phyloP scores from a whole-genome alignment of 1,140 invertebrate species.

The Drosophila tristis region DNA sequence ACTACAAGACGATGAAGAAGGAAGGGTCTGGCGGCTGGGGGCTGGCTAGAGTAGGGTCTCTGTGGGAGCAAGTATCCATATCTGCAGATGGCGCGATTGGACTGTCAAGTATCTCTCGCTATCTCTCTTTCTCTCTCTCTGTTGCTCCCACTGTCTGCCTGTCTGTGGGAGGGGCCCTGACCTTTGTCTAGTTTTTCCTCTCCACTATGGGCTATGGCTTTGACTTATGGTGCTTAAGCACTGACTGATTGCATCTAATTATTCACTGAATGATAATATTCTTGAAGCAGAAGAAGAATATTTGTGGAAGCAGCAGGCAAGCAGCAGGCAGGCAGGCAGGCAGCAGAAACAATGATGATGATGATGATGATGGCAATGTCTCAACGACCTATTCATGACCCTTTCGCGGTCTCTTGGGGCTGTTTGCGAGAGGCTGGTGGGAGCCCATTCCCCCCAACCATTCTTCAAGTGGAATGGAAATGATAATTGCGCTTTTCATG shows the following conservation, averaged over 20 bases:
- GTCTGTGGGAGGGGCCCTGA: conserved; percentile 25
- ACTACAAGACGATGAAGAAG: conserved; percentile 10
- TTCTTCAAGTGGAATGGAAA: conserved; percentile 55
- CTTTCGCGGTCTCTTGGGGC: conserved; percentile 65
- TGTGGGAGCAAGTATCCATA: conserved; percentile 48
- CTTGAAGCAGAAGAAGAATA: conserved; percentile 42
- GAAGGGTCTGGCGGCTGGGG: background rate
- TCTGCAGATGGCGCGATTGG: conserved; percentile 60
- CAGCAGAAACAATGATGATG: conserved; percentile 18
- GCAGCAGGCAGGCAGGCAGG: conserved; percentile 2
- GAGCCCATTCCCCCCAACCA: conserved; percentile 14
- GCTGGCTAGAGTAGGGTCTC: conserved; percentile 22
- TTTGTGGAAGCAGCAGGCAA: conserved; percentile 39
- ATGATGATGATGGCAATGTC: conserved; percentile 67
- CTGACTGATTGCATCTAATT: conserved; percentile 83
- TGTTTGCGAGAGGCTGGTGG: conserved; percentile 2
- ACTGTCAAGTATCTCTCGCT: conserved; percentile 30
- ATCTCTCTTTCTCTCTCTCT: too few species aligned
- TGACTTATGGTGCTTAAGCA: conserved; percentile 79
- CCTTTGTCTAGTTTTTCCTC: conserved; percentile 67
- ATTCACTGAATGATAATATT: conserved; percentile 83
- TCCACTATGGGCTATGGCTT: conserved; percentile 50
- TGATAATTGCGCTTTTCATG: conserved; percentile 78
- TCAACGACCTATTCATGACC: conserved; percentile 78
- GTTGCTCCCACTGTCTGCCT: background rate